Base-by-base conservation (phyloP, 2,888 invertebrate species). In the Ptychoptera contaminata region DNA sequence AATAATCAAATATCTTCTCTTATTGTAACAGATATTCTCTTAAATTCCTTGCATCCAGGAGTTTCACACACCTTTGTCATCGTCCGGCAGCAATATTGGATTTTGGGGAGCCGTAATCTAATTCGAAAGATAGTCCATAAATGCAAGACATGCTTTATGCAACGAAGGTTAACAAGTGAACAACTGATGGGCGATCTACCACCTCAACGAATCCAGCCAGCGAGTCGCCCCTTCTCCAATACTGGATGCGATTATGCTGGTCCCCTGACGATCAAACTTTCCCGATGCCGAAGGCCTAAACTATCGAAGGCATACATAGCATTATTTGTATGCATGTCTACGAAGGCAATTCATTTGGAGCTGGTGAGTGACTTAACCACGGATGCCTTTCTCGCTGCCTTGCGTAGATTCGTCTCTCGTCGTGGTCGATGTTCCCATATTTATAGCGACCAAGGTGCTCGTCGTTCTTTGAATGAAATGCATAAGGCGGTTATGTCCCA, bases 151-250 rank as follows among this genome's bases (percentile, higher is more conserved):
- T 49, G 48, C 16, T 44, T 42, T 29, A 31, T 36, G 29, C 16
- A 16, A 9, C 42, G 29, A 7, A 32, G 23, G 36, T 16, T 8
- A n/a, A 15, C 35, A 8, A 15, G 16, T 11, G 16, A 40, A 5
- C 51, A 49, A n/a, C 12, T 48, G 3, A 55, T 56, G 54, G 52
- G 50, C 12, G 42, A 52, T 46, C 43, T 55, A n/a, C 55, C 55
- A 5, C 10, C n/a, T 10, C 16, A 16, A 16, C 45, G 53, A 30
- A 9, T 30, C 30, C n/a, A n/a, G n/a, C 7, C 30, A 30, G 30
- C 30, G 9, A 9, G 30, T 8, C 30, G 30, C 7, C 8, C 30
- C 7, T 30, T 30, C 9, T 9, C 9, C 8, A 30, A 9, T 8
- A 30, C 30, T 30, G 30, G 30, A 30, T 7, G 7, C 9, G 30